Percentiles rank a stretch among this genome's conserved stretches.
phyloP scores from a whole-genome alignment of 2,888 invertebrate genomes.

The Eretmocerus hayati region DNA sequence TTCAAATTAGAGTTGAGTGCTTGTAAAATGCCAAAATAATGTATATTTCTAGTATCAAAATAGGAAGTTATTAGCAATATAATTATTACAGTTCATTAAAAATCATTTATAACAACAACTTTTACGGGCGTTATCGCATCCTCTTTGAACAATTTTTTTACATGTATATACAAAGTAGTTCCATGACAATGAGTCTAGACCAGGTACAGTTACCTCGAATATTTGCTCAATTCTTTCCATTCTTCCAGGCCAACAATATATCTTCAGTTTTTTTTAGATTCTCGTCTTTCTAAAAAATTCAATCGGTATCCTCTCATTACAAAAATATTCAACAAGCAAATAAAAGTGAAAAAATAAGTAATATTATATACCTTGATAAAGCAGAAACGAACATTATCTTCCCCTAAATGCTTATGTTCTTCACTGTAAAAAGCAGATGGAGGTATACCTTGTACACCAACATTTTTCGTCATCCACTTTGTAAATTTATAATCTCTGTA shows the following conservation, averaged over 20 bases:
- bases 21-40: constrained; percentile 6
- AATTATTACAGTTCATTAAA: too few relatives aligned
- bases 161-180: too few relatives aligned
- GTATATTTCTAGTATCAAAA: too few relatives aligned
- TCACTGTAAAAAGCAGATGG: constrained; percentile 87
- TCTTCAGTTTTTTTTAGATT: constrained; percentile 40
- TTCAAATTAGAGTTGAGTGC: constrained; percentile 17
- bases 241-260: constrained; percentile 44
- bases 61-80: too few relatives aligned
- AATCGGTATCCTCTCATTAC: constrained; percentile 10
- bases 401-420: constrained; percentile 70
- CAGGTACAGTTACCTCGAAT: too few relatives aligned
- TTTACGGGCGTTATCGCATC: too few relatives aligned
- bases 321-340: too few relatives aligned
- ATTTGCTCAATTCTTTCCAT: too few relatives aligned
- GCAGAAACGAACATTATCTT: constrained; percentile 85
- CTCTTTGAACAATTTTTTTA: too few relatives aligned
- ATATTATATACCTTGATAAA: constrained; percentile 80
- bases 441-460: constrained; percentile 89
- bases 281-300: constrained; percentile 61
- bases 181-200: too few relatives aligned
- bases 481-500: constrained; percentile 87
- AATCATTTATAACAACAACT: too few relatives aligned
- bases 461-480: constrained; percentile 90
- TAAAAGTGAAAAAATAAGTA: neutral